phyloP scores from a whole-genome alignment of 2,888 invertebrate species.

The Drosophila monieri region DNA sequence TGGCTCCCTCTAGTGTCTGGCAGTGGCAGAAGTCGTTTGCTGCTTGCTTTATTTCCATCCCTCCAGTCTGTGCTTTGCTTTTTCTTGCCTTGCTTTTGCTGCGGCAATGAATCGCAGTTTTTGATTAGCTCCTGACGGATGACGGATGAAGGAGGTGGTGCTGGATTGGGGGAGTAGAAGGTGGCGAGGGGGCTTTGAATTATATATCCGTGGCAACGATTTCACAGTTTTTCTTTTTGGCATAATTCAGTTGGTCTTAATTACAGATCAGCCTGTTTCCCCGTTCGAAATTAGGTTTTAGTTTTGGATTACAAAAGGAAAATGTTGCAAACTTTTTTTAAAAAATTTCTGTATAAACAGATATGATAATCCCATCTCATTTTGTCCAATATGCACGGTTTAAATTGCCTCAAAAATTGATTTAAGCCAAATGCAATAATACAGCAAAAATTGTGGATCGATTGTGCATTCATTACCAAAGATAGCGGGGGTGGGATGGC shows the following conservation, averaged over 20 bases:
- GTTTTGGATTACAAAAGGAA: conserved; percentile 3
- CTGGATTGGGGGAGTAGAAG: background rate
- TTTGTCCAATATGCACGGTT: background rate
- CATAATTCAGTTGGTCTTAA: conserved; percentile 66
- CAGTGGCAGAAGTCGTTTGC: conserved; percentile 50
- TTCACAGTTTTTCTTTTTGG: conserved; percentile 21
- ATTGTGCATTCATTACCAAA: conserved; percentile 32
- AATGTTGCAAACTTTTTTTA: background rate
- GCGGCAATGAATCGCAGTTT: conserved; percentile 72
- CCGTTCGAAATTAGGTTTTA: conserved; percentile 58
- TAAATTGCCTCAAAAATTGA: conserved; percentile 6
- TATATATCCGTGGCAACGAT: conserved; percentile 36
- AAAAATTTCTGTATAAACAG: background rate
- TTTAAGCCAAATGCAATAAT: conserved; percentile 36
- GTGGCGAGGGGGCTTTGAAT: background rate
- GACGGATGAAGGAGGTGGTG: conserved; percentile 22
- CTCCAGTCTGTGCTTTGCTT: conserved; percentile 2
- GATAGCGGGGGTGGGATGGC: conserved; percentile 9
- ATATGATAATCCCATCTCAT: background rate
- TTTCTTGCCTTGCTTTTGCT: conserved; percentile 30
- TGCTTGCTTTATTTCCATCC: conserved; percentile 41
- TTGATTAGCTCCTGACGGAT: conserved; percentile 64
- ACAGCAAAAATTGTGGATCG: conserved; percentile 39
- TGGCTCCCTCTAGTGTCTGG: conserved; percentile 43
- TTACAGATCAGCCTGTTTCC: conserved; percentile 55